Evolutionary conservation across 1,140 invertebrate genomes (phyloP).

Genomic region (Temnothorax longispinosus): DNA sequence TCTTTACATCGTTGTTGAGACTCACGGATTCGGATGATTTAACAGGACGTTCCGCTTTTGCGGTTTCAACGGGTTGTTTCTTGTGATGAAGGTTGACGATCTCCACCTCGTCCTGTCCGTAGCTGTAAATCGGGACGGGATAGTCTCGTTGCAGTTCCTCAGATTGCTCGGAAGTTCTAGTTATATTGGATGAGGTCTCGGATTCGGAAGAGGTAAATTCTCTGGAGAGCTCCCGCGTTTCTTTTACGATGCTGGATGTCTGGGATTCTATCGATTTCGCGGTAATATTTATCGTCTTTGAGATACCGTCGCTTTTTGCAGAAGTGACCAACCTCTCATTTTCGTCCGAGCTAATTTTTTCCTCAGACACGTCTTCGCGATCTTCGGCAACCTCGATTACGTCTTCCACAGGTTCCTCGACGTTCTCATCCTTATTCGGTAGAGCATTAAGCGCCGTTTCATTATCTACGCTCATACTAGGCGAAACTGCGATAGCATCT

Average conservation of each 20-base stretch:
- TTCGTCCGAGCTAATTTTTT: background rate
- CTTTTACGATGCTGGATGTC: conserved; percentile 67
- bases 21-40: background rate
- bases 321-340: background rate
- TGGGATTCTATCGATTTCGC: background rate
- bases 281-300: background rate
- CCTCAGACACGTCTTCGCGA: background rate
- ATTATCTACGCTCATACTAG: background rate
- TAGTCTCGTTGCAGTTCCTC: conserved; percentile 79
- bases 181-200: conserved; percentile 14
- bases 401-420: background rate
- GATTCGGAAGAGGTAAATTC: conserved; percentile 61
- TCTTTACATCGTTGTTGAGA: conserved; percentile 48
- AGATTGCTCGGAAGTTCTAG: conserved; percentile 55
- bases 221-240: conserved; percentile 64
- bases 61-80: background rate
- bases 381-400: background rate
- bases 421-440: background rate
- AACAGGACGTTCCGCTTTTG: conserved; percentile 17
- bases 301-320: background rate
- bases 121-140: conserved; percentile 73
- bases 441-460: background rate
- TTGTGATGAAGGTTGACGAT: conserved; percentile 84
- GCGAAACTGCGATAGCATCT: conserved; percentile 12
- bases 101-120: conserved; percentile 83